phyloP scores from a whole-genome alignment of 2,113 vertebrate species.

The Sceloporus undulatus region DNA sequence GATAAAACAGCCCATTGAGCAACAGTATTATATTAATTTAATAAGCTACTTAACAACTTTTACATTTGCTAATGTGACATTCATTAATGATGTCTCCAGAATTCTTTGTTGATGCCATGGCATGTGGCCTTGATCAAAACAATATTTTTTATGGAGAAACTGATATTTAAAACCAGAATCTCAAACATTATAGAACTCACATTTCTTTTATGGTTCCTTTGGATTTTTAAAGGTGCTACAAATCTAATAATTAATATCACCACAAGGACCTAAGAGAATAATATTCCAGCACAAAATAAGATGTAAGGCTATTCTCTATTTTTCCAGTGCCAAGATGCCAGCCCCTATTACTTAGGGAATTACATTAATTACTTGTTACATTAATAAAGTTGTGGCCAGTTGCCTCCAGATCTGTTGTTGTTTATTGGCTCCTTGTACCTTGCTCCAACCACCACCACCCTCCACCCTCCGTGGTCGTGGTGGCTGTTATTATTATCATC shows the following conservation, averaged over 20 bases:
- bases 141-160: not conserved
- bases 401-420: too few relatives aligned
- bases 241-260: not conserved
- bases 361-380: too few relatives aligned
- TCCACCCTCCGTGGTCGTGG: too few relatives aligned
- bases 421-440: too few relatives aligned
- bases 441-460: too few relatives aligned
- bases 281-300: not conserved
- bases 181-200: not conserved
- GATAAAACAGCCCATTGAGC: conserved; percentile 8
- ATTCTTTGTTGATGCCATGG: conserved; percentile 20
- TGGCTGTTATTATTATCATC: too few relatives aligned
- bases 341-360: not conserved
- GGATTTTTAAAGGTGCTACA: not conserved
- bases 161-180: not conserved
- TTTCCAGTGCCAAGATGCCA: not conserved
- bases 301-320: not conserved
- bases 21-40: not conserved
- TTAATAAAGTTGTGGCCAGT: too few relatives aligned
- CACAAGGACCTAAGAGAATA: not conserved
- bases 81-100: conserved; percentile 9
- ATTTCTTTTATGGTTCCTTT: not conserved
- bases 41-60: not conserved
- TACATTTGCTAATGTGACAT: not conserved
- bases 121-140: not conserved